Percentiles rank a stretch among this genome's conserved stretches.
Conservation (phyloP, 2,888 invertebrate genomes). For the Pocota personata region DNA sequence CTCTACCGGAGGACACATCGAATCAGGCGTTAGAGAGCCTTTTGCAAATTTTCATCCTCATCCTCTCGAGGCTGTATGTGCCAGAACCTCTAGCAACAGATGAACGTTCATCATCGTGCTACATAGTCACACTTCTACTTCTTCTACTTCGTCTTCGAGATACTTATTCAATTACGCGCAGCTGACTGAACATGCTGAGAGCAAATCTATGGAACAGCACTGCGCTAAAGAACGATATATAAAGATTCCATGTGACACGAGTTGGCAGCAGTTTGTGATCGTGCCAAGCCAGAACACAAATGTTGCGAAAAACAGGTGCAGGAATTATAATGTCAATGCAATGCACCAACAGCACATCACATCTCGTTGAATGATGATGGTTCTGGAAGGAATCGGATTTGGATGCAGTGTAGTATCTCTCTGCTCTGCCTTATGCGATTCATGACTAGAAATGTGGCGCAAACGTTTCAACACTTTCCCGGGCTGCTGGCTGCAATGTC, state of each 20-base stretch:
- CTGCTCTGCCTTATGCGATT: constrained; percentile 7
- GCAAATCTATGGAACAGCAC: constrained; percentile 49
- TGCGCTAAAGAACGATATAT: background rate
- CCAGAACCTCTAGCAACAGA: constrained; percentile 59
- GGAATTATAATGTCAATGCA: constrained; percentile 71
- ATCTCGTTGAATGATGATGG: constrained; percentile 63
- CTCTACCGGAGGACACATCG: constrained; percentile 36
- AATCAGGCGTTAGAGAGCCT: constrained; percentile 45
- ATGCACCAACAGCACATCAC: constrained; percentile 55
- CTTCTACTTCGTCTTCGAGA: constrained; percentile 10
- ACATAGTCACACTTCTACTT: too few species aligned
- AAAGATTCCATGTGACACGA: constrained; percentile 72
- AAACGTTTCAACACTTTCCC: constrained; percentile 66
- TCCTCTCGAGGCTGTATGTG: background rate
- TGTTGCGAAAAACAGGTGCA: constrained; percentile 63
- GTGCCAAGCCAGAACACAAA: constrained; percentile 48
- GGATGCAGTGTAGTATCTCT: constrained; percentile 51
- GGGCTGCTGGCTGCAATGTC: constrained; percentile 43
- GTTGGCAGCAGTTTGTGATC: constrained; percentile 71
- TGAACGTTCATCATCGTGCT: constrained; percentile 46
- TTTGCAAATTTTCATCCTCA: constrained; percentile 23
- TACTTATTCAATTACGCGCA: constrained; percentile 73
- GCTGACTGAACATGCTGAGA: constrained; percentile 62
- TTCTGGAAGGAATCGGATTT: constrained; percentile 37
- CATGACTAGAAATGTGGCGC: constrained; percentile 57